Conservation (phyloP, 2,797 vertebrate species). For the Euphonia xanthogaster region DNA sequence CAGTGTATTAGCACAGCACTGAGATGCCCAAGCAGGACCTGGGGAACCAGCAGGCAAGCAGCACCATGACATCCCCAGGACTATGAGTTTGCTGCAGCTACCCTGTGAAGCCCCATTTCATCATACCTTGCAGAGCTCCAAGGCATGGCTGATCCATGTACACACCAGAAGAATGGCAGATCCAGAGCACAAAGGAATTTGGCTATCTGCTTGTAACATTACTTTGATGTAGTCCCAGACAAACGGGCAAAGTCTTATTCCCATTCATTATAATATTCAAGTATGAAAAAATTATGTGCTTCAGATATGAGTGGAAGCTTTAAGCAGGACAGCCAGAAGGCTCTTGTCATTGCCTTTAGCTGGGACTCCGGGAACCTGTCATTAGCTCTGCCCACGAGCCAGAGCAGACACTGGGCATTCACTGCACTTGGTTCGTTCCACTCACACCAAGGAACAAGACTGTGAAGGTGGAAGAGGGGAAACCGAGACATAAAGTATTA, state of each 20-base stretch:
- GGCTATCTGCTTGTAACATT: not conserved
- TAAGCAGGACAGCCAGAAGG: not conserved
- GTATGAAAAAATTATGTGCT: not conserved
- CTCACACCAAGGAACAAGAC: not conserved
- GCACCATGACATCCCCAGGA: not conserved
- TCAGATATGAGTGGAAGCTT: not conserved
- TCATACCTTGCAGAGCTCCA: not conserved
- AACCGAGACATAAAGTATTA: not conserved
- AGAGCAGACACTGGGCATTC: not conserved
- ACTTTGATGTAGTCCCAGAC: not conserved
- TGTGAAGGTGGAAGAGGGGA: not conserved
- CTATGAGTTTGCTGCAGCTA: not conserved
- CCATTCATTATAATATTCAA: not conserved
- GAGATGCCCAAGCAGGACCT: not conserved
- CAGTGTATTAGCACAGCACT: not conserved
- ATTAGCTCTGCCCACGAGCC: not conserved
- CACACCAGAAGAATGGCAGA: not conserved
- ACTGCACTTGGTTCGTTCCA: not conserved
- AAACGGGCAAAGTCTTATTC: not conserved
- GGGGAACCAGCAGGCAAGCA: not conserved
- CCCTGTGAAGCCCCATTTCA: not conserved
- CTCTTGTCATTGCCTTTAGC: not conserved
- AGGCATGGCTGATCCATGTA: not conserved
- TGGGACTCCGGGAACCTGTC: not conserved
- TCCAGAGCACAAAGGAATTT: not conserved